Base-by-base conservation (phyloP, 1,140 invertebrate genomes). In the Dinoponera quadriceps region DNA sequence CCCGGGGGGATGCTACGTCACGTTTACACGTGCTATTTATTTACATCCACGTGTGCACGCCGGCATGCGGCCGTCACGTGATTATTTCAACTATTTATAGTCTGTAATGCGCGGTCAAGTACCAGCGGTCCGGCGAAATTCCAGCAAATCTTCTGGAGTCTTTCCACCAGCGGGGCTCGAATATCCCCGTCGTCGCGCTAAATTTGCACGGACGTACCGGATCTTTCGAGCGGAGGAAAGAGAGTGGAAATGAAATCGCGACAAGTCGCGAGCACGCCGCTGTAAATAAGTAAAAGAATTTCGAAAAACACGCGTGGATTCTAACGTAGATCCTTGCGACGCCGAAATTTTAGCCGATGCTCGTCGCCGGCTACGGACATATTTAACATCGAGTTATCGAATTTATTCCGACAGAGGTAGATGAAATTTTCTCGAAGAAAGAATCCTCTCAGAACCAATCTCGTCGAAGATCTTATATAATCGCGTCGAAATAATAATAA, bases 1-100 rank as follows among this genome's bases (percentile, higher is more conserved):
- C 33, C 49, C 59, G 9, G 44, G 27, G 59, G n/a, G 60, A 65
- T 57, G 44, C 44, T 27, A 65, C 73, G 73, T 65, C 44, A 75
- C 59, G 44, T 65, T 75, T 65, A 65, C 44, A 65, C 44, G 65
- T 20, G 59, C 73, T 75, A 65, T 75, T 75, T 75, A 75, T 75
- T 75, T 75, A 75, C 73, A 65, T 75, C 59, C 11, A 75, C 73
- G 60, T 75, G 27, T 65, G 44, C 44, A 75, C 51, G 59, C 44
- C 44, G 59, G 73, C 59, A 65, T 51, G 60, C 59, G 44, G 73
- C 4, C 59, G 44, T 65, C 73, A 75, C 73, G 73, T 75, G 73
- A 75, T 75, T 75, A 75, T 75, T 54, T 62, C 73, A 75, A 75
- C 73, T 75, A 75, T 75, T 75, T 75, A 75, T 75, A 75, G 73